Conservation (phyloP, 2,888 invertebrate species). For the Incurvaria masculella region DNA sequence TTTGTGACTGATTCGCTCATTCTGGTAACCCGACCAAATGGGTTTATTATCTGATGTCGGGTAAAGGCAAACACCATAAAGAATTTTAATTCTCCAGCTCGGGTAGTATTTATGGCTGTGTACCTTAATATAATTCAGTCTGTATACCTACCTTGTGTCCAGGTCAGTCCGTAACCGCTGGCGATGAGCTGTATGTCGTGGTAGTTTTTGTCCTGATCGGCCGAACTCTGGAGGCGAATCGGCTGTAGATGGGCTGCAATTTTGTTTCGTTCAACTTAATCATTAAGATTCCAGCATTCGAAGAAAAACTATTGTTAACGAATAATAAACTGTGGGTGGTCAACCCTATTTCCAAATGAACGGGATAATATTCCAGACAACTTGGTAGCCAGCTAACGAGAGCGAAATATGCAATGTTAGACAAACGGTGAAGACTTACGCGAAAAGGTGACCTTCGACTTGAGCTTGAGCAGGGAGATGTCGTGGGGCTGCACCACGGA, state of each 20-base stretch:
- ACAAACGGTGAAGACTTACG: no score
- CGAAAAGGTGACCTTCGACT: conserved; percentile 20
- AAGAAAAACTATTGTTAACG: no score
- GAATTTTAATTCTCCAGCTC: not conserved
- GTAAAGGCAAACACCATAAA: not conserved
- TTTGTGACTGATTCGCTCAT: not conserved
- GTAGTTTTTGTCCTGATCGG: conserved; percentile 28
- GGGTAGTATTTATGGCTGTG: no score
- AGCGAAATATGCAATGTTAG: no score
- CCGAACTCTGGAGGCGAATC: conserved; percentile 29
- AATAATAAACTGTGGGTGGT: no score
- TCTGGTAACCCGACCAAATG: not conserved
- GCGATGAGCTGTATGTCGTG: conserved; percentile 23
- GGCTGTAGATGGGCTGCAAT: conserved; percentile 31
- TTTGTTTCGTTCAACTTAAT: no score
- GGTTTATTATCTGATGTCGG: not conserved
- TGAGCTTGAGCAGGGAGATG: conserved; percentile 29
- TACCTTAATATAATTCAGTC: no score
- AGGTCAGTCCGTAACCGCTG: conserved; percentile 37
- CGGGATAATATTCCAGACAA: no score
- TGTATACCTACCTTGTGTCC: conserved; percentile 27
- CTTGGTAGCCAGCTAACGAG: no score
- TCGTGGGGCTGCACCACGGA: conserved; percentile 31
- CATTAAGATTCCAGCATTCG: no score
- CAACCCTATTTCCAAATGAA: no score